Base-by-base conservation (phyloP, 1,140 invertebrate species). In the Nylanderia fulva region DNA sequence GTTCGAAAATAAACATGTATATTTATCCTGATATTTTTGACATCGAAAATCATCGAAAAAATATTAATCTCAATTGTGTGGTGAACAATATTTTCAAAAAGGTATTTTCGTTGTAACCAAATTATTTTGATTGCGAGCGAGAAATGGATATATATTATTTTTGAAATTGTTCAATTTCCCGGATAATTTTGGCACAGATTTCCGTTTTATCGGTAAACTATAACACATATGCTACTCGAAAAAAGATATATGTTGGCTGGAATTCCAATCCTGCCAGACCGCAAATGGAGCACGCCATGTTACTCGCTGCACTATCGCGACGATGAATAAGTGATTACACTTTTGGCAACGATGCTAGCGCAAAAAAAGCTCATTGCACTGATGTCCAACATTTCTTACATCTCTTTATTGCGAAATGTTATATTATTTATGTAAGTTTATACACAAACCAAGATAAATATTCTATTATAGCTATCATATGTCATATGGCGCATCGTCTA, bases 181-280 rank as follows among this genome's bases (percentile, higher is more conserved):
- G 36, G 18, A 80, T 71, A 58, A 82, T 82, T 42, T 71, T 71
- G 66, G 52, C 66, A 82, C 52, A 52, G 36, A 82, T 71, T 56
- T 71, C 15, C 21, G 21, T 52, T 66, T 54, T 9, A 52, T 42
- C 11, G 21, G 13, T 42, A n/a, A 8, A 18, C 27, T 21, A n/a
- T 64, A 4, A 52, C 36, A 24, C 21, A 39, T n/a, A 39, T 33
- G 13, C 36, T 68, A 29, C 24, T 39, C 36, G 21, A 27, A 71
- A 82, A 82, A 82, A 58, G 24, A 71, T 13, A 82, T 18, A 18
- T n/a, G 21, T 33, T 56, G 48, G 48, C 77, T 71, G 66, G 33
- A 82, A 71, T 82, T 71, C 24, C 48, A 54, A 80, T n/a, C n/a
- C 6, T 54, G 61, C 48, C 8, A 45, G n/a, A n/a, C 24, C 52